Evolutionary conservation across 2,113 vertebrate species (phyloP).

Genomic region (Caretta caretta): DNA sequence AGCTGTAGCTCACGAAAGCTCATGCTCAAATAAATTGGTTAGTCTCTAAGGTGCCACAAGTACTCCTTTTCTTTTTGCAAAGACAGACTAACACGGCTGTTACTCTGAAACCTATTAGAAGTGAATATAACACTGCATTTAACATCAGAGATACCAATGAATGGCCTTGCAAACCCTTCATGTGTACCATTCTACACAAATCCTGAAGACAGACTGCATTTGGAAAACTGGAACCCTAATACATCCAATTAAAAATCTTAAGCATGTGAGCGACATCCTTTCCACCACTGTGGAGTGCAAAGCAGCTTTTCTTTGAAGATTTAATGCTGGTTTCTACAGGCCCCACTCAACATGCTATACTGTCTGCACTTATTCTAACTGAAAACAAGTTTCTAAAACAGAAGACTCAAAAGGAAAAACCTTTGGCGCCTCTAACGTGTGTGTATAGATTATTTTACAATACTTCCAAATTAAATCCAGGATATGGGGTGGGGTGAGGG

Average conservation of each 20-base stretch:
- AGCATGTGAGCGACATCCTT: not conserved
- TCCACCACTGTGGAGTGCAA: not conserved
- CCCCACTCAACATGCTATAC: not conserved
- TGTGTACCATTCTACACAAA: not conserved
- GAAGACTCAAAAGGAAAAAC: not conserved
- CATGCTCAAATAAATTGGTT: too few relatives aligned
- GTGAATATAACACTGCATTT: not conserved
- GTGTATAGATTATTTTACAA: not conserved
- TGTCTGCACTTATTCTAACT: not conserved
- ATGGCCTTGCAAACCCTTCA: not conserved
- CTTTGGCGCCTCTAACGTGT: not conserved
- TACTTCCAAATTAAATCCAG: not conserved
- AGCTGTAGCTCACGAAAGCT: too few relatives aligned
- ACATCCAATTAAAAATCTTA: not conserved
- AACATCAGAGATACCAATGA: not conserved
- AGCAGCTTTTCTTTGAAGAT: not conserved
- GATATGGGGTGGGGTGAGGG: not conserved
- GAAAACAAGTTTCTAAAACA: not conserved
- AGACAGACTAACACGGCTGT: too few relatives aligned
- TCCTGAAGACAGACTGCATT: not conserved
- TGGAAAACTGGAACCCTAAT: too few relatives aligned
- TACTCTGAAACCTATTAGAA: not conserved
- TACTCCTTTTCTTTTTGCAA: too few relatives aligned
- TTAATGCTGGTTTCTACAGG: not conserved
- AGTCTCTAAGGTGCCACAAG: too few relatives aligned